Conservation (phyloP, 2,113 vertebrate species). For the Condylura cristata region DNA sequence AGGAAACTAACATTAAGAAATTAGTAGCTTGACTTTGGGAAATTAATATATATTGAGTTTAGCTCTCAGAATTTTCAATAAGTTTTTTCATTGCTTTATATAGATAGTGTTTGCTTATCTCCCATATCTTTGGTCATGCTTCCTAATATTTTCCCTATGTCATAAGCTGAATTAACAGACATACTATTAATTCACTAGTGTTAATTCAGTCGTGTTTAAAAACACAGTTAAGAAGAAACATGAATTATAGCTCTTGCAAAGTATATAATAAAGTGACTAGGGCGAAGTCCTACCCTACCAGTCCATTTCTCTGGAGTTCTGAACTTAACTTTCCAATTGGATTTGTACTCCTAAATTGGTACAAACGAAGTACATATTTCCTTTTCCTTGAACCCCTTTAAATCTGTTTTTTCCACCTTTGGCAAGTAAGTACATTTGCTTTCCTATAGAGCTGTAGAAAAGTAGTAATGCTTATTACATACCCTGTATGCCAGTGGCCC, state of each 20-base stretch:
- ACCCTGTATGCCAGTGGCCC: neutral
- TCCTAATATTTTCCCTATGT: neutral
- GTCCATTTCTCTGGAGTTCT: neutral
- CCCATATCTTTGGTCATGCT: neutral
- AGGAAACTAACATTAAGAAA: neutral
- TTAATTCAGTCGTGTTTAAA: too few species aligned
- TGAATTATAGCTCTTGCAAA: neutral
- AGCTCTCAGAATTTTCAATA: neutral
- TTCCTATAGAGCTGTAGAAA: too few species aligned
- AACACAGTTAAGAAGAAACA: neutral
- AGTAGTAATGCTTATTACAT: neutral
- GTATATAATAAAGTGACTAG: neutral
- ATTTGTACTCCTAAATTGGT: neutral
- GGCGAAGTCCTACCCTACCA: neutral
- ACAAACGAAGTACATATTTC: neutral
- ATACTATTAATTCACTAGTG: too few species aligned
- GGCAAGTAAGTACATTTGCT: too few species aligned
- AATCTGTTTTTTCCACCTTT: too few species aligned
- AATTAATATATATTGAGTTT: neutral
- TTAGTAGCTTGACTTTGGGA: neutral
- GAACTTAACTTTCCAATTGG: neutral
- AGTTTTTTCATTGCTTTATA: conserved; percentile 23
- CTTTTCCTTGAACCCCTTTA: too few species aligned
- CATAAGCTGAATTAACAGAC: neutral
- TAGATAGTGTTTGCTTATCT: neutral